Base-by-base conservation (phyloP, 2,888 invertebrate genomes). In the Eupithecia inturbata region DNA sequence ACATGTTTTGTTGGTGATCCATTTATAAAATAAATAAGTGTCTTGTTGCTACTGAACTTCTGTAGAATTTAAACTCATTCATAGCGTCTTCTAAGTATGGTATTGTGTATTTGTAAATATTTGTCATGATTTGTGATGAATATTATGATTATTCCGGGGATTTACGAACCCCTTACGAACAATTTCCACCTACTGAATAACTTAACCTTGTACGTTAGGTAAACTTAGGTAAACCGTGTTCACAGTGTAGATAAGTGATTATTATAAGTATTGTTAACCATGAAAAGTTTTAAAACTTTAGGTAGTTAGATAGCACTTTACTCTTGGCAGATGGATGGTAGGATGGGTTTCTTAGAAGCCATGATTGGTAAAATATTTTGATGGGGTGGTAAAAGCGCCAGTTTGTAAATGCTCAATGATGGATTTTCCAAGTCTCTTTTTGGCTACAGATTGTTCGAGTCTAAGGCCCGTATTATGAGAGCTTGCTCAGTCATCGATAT, bases 371-470 rank as follows among this genome's bases (percentile, higher is more conserved):
- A 45, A 45, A 85, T 85, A 87, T 84, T 83, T 86, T 85, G 87
- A 82, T 85, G 87, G 49, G 87, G 87, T 22, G 82, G 85, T 88
- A 84, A 85, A 16, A 87, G 87, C 85, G 87, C 85, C 85, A 88
- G 85, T 86, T 84, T 83, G 87, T 80, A 81, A 86, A 91, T 91
- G 92, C 92, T 93, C 92, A 92, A 92, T 87, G 87, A 76, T 87
- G 83, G 90, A 89, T 85, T 72, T 88, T 90, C 89, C 80, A 19
- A n/a, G 84, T 87, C 84, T 85, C 82, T 71, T 79, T 85, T 80
- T 87, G 83, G 83, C 85, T 87, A 49, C 83, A 85, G 84, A 80
- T 80, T 41, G 16, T 41, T 60, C 12, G 3, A 53, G 53, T 12
- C n/a, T 6, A 45, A 49, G n/a, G 9, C n/a, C 45, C 5, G n/a